Evolutionary conservation across 2,113 vertebrate species (phyloP).

Genomic region (mouse (Mus musculus)): DNA sequence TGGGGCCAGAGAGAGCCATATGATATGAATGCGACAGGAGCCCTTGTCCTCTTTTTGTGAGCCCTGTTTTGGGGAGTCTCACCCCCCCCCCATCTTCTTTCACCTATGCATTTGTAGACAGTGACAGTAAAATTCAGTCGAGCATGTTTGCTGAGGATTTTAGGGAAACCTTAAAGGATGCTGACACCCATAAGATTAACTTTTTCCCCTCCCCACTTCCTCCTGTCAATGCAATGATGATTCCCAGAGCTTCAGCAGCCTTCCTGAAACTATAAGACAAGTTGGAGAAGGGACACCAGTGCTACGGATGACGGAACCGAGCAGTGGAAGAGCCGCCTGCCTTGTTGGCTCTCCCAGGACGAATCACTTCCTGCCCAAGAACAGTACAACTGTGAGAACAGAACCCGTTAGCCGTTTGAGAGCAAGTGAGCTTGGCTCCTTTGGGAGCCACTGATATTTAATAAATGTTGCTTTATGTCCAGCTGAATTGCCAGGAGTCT

Average conservation of each 20-base stretch:
- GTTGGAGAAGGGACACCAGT: not conserved
- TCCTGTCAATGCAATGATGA: not conserved
- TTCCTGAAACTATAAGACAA: not conserved
- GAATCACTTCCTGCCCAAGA: not conserved
- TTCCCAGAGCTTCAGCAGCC: conserved; percentile 11
- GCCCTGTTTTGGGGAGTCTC: not conserved
- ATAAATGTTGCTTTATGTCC: not conserved
- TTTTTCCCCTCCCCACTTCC: not conserved
- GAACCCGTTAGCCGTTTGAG: not conserved
- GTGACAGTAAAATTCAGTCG: not conserved
- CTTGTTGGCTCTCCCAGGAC: not conserved
- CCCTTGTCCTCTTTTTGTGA: not conserved
- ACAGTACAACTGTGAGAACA: not conserved
- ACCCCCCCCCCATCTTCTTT: not conserved
- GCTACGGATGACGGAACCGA: not conserved
- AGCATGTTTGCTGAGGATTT: not conserved
- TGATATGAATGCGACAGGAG: too few species aligned
- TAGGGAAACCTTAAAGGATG: not conserved
- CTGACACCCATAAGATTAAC: not conserved
- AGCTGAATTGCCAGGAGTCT: not conserved
- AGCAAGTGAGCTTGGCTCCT: not conserved
- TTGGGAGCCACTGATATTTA: not conserved
- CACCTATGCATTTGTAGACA: not conserved
- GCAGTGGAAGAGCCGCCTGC: not conserved
- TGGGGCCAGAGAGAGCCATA: not conserved